phyloP scores from a whole-genome alignment of 1,140 invertebrate species.

The Oreohelix idahoensis region DNA sequence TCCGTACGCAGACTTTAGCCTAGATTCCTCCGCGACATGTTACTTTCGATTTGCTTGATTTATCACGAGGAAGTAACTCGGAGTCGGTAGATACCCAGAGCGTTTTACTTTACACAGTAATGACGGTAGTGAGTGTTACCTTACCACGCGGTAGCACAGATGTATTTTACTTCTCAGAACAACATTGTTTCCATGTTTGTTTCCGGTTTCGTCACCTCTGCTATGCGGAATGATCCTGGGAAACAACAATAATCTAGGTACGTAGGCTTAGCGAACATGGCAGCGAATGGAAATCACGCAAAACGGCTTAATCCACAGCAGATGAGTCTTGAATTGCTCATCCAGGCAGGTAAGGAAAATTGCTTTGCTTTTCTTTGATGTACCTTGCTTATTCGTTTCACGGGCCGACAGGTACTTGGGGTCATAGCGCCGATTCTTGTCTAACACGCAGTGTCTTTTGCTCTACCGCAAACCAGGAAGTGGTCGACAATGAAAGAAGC shows the following conservation, averaged over 20 bases:
- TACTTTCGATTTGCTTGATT: background rate
- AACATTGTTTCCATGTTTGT: slow-evolving; percentile 25
- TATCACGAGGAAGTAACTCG: background rate
- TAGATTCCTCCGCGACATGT: background rate
- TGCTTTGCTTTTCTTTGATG: background rate
- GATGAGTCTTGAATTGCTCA: slow-evolving; percentile 39
- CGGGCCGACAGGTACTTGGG: background rate
- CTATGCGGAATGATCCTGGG: slow-evolving; percentile 29
- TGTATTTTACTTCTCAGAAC: too few relatives aligned
- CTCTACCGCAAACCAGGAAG: slow-evolving; percentile 34
- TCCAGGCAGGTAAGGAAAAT: slow-evolving; percentile 30
- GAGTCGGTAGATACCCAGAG: background rate
- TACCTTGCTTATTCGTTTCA: background rate
- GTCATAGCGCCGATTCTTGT: background rate
- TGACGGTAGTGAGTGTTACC: too few relatives aligned
- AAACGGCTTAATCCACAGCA: slow-evolving; percentile 26
- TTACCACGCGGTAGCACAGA: too few relatives aligned
- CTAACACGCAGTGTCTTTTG: slow-evolving; percentile 16
- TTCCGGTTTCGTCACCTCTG: slow-evolving; percentile 34
- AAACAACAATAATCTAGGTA: slow-evolving; percentile 28
- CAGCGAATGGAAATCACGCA: slow-evolving; percentile 16
- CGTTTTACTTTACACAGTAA: background rate
- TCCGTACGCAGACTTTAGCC: slow-evolving; percentile 13
- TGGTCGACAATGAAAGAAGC: slow-evolving; percentile 14
- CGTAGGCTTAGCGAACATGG: slow-evolving; percentile 29